Conservation (phyloP, 2,888 invertebrate species). For the Opisthograptis luteolata region DNA sequence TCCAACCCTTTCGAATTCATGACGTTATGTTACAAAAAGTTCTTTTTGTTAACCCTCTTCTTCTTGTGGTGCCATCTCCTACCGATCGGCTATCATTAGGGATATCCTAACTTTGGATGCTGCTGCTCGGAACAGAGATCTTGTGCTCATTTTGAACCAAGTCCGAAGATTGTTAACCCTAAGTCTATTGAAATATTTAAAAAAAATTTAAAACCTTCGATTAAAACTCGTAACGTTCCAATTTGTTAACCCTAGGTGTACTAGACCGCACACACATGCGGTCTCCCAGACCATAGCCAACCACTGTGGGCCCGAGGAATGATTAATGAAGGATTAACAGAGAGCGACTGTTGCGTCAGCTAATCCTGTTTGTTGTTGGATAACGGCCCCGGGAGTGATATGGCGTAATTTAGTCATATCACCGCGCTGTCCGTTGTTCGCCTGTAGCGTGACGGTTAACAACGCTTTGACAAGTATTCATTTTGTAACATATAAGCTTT, state of each 20-base stretch:
- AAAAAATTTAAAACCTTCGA: too few relatives aligned
- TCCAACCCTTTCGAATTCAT: too few relatives aligned
- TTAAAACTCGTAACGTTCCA: background rate
- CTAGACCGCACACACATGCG: constrained; percentile 1
- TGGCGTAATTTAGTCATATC: constrained; percentile 8
- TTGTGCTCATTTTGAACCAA: too few relatives aligned
- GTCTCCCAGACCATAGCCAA: constrained; percentile 2
- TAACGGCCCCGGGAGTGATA: background rate
- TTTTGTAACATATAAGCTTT: background rate
- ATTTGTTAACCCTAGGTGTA: constrained; percentile 3
- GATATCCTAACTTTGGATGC: too few relatives aligned
- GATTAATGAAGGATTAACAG: constrained; percentile 23
- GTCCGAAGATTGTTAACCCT: too few relatives aligned
- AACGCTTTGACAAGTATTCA: background rate
- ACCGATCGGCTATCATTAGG: too few relatives aligned
- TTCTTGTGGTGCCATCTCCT: too few relatives aligned
- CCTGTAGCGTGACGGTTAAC: background rate
- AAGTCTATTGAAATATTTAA: too few relatives aligned
- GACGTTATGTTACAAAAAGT: too few relatives aligned
- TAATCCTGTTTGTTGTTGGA: constrained; percentile 13
- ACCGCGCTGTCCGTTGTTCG: background rate
- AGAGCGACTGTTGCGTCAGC: constrained; percentile 14
- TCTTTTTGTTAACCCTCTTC: too few relatives aligned
- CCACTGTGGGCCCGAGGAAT: constrained; percentile 4
- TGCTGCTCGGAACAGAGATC: too few relatives aligned